Evolutionary conservation across 2,113 vertebrate genomes (phyloP).

Genomic region (Crotalus horridus): DNA sequence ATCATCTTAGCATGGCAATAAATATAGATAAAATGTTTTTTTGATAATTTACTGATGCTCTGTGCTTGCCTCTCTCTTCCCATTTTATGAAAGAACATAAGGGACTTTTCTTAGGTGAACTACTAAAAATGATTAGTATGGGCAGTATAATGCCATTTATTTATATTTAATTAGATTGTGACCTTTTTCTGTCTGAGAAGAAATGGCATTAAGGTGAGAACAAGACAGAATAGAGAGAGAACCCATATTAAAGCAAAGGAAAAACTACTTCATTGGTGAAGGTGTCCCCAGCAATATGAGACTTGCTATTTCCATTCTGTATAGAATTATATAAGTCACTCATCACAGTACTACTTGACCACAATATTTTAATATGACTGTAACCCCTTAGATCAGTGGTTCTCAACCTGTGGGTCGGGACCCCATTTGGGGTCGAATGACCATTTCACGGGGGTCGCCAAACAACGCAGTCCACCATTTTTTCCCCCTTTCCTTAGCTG

Average conservation of each 20-base stretch:
- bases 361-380: neutral
- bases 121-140: neutral
- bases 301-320: neutral
- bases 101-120: neutral
- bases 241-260: neutral
- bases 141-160: neutral
- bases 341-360: neutral
- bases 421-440: no score
- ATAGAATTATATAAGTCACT: neutral
- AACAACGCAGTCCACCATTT: no score
- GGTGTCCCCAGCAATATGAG: neutral
- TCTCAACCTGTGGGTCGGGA: no score
- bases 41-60: neutral
- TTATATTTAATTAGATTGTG: neutral
- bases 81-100: neutral
- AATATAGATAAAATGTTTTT: neutral
- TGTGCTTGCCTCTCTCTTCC: neutral
- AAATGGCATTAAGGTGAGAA: neutral
- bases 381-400: neutral
- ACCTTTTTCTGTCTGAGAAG: neutral
- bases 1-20: neutral
- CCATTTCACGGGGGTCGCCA: no score
- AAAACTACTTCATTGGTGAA: neutral
- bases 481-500: no score
- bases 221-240: neutral